Evolutionary conservation across 2,797 vertebrate species (phyloP), one percentile per base, ranked within the genome.

Genomic region (Molothrus aeneus): DNA sequence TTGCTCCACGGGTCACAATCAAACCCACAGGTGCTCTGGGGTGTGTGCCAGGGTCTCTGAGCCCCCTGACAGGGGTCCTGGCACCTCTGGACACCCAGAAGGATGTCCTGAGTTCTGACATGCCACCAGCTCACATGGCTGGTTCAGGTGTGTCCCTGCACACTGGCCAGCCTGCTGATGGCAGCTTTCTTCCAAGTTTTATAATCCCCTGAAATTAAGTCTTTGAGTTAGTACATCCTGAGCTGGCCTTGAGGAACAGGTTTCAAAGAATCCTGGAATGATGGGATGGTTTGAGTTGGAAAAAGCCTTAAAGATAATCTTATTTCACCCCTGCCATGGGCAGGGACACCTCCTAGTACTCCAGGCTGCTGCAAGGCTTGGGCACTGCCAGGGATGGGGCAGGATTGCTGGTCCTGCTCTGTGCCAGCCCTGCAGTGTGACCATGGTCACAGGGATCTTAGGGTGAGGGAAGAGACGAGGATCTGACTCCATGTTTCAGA

Each of bases 1-100:
- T 45, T 45, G 43, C 43, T 21, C 20, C 20, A 21, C 6, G 3
- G 43, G 43, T 45, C 43, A 45, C 11, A 45, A 45, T 45, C 43
- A 45, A 45, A 45, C 43, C 43, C 43, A 45, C 43, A 45, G 43
- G 20, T 45, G 43, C 6, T 73, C 47, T 0, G 0, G 48, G 43
- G 61, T 68, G 13, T 14, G 68, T 45, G 43, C 43, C 36, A 36
- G 36, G 36, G 36, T 36, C 36, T 36, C 36, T 36, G 36, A 36
- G 36, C 36, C 20, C 43, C 43, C 43, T 45, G 20, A 43, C 43
- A 21, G 43, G 20, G 43, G 40, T 18, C 17, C 42, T 8, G 7
- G 42, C 42, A 43, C 8, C 42, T 43, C 42, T 43, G 42, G 18
- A 19, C 43, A 43, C 43, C 18, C 43, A 70, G 66, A 53, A 5